Base-by-base conservation (phyloP, 2,113 vertebrate species). In the Planiliza haematocheilus region DNA sequence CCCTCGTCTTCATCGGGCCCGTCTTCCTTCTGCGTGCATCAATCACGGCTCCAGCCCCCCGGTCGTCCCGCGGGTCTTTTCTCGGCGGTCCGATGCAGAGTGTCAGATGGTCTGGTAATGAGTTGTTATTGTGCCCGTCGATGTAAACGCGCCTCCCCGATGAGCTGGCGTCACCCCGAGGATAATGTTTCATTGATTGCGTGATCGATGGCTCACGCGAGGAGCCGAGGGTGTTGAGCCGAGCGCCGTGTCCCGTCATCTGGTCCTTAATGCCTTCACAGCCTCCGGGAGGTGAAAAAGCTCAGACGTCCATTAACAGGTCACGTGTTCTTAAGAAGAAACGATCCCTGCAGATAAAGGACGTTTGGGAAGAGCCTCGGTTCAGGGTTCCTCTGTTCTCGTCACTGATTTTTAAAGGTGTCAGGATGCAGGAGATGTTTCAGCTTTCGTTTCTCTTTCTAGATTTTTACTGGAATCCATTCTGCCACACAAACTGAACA, bases 181-280 rank as follows among this genome's bases (percentile, higher is more conserved):
- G 59, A 68, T 67, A 57, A 74, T 42, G 68, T 59, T 37, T 49
- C 67, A 82, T 84, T 46, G 82, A 82, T 84, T 48, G 14, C 8
- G 2, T 53, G 66, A 84, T 84, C 53, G 20, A 80, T 77, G 52
- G 56, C 60, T 74, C 38, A 9, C 2, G 12, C n/a, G 41, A 49
- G 50, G 60, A 18, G 57, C 49, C 0, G 13, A 7, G 49, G 70
- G 56, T 4, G 48, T 56, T 11, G 46, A 67, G 49, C 4, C 2
- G 2, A 21, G 24, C 2, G 37, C 24, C 24, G 24, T 5, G 24
- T 30, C 24, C 24, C 24, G 24, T 30, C 24, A 30, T 30, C 24
- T 30, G 24, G 24, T 30, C 24, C 24, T 6, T 1, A 2, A 21
- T 13, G 52, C 59, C 30, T 46, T 37, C 51, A 13, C 21, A 4